These are phyloP conservation scores for Ashinkailepas kermadecensis DNA, from an alignment of 2,888 invertebrate species.

Conservation along the genomic window DNA sequence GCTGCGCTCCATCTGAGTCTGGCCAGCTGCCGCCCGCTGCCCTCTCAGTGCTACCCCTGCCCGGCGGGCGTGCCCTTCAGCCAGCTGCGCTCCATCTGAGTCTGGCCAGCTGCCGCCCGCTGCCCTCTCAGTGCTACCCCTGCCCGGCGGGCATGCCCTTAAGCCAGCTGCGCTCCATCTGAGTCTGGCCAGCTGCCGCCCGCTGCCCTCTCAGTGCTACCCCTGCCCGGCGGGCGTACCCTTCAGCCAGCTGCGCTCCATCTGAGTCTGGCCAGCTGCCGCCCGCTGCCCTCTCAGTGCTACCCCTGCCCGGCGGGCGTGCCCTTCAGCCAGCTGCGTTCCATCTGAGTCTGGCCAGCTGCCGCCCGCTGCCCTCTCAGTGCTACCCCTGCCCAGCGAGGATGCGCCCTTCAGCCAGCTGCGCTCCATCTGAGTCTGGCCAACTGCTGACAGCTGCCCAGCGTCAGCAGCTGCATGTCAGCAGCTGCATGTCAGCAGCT, in stretches of 20 bases:
- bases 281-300: no score
- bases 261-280: background rate
- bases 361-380: no score
- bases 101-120: background rate
- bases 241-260: background rate
- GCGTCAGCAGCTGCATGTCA: no score
- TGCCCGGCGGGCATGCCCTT: background rate
- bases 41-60: conserved; percentile 18
- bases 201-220: conserved; percentile 5
- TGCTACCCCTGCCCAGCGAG: conserved; percentile 1
- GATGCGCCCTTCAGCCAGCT: conserved; percentile 1
- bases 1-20: background rate
- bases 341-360: no score
- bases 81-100: background rate
- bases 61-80: background rate
- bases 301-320: conserved; percentile 5
- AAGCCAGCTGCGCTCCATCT: background rate
- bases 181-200: background rate
- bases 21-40: background rate
- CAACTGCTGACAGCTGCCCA: no score
- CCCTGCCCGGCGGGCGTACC: conserved; percentile 3
- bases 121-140: conserved; percentile 21
- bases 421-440: conserved; percentile 13
- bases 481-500: no score
- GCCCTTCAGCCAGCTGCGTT: conserved; percentile 12